Conservation (phyloP, 2,797 vertebrate species). For the Lepus oiostolus region DNA sequence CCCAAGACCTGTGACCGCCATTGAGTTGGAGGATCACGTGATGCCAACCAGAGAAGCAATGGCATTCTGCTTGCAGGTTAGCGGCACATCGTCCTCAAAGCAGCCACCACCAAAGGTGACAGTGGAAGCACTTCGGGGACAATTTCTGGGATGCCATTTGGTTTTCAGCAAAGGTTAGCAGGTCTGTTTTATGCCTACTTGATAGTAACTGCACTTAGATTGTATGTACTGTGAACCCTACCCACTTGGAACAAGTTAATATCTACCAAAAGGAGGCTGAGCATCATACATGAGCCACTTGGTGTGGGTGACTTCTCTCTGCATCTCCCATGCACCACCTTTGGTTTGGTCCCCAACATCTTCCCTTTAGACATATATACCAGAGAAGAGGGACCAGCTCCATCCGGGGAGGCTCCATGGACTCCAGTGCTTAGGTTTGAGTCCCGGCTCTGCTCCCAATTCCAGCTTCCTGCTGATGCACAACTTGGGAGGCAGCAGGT, state of each 20-base stretch:
- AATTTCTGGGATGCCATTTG: not conserved
- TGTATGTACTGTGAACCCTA: not conserved
- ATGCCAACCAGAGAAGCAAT: not conserved
- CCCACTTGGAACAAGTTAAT: too few species aligned
- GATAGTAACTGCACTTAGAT: not conserved
- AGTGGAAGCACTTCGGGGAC: not conserved
- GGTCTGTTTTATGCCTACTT: not conserved
- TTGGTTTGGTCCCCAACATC: not conserved
- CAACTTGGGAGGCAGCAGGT: too few species aligned
- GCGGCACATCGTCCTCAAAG: not conserved
- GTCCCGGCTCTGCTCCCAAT: too few species aligned
- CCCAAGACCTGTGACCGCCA: not conserved
- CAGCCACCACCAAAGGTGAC: not conserved
- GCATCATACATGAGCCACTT: not conserved
- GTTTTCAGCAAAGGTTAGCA: not conserved
- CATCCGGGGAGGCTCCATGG: not conserved
- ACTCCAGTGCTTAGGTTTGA: too few species aligned
- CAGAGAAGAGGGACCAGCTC: not conserved
- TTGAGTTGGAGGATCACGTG: not conserved
- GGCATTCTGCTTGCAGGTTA: not conserved
- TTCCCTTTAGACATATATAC: not conserved
- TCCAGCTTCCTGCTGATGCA: too few species aligned
- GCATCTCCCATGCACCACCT: not conserved
- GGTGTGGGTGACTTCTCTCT: not conserved
- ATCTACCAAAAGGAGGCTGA: not conserved